These are phyloP conservation scores for Acomys russatus DNA, from an alignment of 2,797 vertebrate genomes.

Conservation along the genomic window DNA sequence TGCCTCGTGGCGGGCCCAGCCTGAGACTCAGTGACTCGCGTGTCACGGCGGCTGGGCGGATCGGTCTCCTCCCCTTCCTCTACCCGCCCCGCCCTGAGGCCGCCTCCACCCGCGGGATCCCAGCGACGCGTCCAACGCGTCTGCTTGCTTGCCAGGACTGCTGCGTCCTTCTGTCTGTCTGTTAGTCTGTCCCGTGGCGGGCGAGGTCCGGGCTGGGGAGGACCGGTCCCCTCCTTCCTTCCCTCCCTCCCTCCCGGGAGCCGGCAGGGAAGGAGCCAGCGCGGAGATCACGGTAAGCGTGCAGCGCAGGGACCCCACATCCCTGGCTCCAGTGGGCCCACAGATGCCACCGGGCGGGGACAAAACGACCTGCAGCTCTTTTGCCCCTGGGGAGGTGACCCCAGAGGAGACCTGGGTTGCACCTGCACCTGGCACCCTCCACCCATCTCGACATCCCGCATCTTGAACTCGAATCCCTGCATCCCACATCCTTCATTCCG, in stretches of 20 bases:
- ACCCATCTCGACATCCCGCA: constrained; percentile 6
- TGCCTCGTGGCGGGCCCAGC: constrained; percentile 41
- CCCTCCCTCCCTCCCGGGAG: constrained; percentile 60
- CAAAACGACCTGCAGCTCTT: not conserved
- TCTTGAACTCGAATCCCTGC: not conserved
- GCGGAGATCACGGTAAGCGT: constrained; percentile 58
- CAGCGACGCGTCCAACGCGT: constrained; percentile 48
- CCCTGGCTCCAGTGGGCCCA: not conserved
- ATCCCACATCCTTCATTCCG: not conserved
- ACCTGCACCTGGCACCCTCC: not conserved
- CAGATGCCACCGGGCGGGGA: not conserved
- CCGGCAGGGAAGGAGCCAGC: not conserved
- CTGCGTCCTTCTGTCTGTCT: constrained; percentile 64
- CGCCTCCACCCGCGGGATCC: constrained; percentile 79
- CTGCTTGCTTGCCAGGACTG: constrained; percentile 56
- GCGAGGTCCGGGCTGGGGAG: constrained; percentile 30
- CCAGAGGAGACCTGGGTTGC: constrained; percentile 66
- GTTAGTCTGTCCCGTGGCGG: constrained; percentile 20
- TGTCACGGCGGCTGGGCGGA: constrained; percentile 42
- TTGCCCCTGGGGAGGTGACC: constrained; percentile 11
- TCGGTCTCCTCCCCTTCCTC: constrained; percentile 84
- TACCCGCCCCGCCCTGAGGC: constrained; percentile 65
- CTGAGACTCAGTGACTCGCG: constrained; percentile 3
- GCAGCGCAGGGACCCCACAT: constrained; percentile 65
- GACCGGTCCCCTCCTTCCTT: constrained; percentile 26